A percentile compares a stretch with the other conserved stretches of the same genome.
phyloP scores from a whole-genome alignment of 2,888 invertebrate species.

The Neocrepidodera transversa region DNA sequence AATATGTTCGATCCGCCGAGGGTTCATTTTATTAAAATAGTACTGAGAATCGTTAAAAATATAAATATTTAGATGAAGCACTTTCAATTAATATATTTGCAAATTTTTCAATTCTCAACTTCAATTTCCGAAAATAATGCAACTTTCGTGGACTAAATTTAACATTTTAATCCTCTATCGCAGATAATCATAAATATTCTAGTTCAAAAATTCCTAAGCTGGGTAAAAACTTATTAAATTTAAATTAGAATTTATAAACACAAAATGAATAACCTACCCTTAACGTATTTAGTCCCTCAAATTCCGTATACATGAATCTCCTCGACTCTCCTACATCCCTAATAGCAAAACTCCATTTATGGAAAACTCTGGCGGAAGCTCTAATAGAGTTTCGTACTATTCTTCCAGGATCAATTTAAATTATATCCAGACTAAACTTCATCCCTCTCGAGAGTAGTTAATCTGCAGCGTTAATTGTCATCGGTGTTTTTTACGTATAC shows the following conservation, averaged over 20 bases:
- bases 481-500: slow-evolving; percentile 4
- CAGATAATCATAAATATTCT: no score
- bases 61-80: no score
- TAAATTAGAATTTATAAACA: background rate
- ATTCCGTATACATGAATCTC: background rate
- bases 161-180: no score
- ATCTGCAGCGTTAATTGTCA: background rate
- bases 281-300: slow-evolving; percentile 8
- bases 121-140: no score
- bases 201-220: no score
- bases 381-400: slow-evolving; percentile 4
- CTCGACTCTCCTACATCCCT: background rate
- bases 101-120: no score
- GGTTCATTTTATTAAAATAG: no score
- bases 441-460: background rate
- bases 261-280: no score
- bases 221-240: background rate
- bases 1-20: no score
- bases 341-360: slow-evolving; percentile 14
- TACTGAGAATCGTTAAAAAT: no score
- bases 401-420: slow-evolving; percentile 4
- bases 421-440: background rate
- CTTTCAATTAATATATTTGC: no score
- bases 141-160: no score
- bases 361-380: slow-evolving; percentile 11